Percentiles rank a stretch among this genome's conserved stretches.
phyloP scores from a whole-genome alignment of 1,140 invertebrate genomes.

The Drosophila biarmipes region DNA sequence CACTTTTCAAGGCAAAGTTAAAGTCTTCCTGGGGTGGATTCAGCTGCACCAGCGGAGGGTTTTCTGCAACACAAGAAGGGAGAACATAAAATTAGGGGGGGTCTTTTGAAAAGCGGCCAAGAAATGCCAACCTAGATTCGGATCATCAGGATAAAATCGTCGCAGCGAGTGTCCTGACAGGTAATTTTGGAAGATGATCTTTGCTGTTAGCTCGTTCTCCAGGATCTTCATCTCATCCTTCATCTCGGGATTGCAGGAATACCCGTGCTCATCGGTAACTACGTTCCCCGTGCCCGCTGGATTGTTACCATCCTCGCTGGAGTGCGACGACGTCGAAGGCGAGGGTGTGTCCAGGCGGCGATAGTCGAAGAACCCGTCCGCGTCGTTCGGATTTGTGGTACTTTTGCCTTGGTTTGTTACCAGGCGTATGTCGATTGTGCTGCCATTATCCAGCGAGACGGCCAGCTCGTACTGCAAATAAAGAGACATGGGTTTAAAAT shows the following conservation, averaged over 20 bases:
- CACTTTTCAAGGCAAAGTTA: conserved; percentile 73
- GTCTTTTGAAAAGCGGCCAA: neutral
- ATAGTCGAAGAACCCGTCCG: conserved; percentile 54
- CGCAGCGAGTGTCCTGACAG: conserved; percentile 70
- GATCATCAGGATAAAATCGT: conserved; percentile 80
- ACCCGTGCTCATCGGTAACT: conserved; percentile 77
- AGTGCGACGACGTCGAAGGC: conserved; percentile 64
- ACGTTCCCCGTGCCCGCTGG: conserved; percentile 61
- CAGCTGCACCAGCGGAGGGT: conserved; percentile 74
- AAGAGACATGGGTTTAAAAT: neutral
- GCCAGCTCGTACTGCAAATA: conserved; percentile 47
- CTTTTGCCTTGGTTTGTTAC: conserved; percentile 77
- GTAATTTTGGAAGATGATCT: conserved; percentile 79
- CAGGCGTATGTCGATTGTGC: conserved; percentile 79
- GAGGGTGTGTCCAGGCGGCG: conserved; percentile 67
- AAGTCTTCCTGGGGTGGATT: conserved; percentile 82
- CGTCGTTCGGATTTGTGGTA: conserved; percentile 56
- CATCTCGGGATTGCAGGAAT: conserved; percentile 75
- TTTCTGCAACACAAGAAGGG: conserved; percentile 57
- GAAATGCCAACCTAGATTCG: conserved; percentile 65
- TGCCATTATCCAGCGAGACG: conserved; percentile 77
- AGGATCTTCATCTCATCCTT: conserved; percentile 76
- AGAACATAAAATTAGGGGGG: neutral
- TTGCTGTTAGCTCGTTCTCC: conserved; percentile 76
- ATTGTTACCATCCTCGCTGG: conserved; percentile 50